These are phyloP conservation scores for Tanypteryx hageni DNA, from an alignment of 2,888 invertebrate species.

Conservation along the genomic window DNA sequence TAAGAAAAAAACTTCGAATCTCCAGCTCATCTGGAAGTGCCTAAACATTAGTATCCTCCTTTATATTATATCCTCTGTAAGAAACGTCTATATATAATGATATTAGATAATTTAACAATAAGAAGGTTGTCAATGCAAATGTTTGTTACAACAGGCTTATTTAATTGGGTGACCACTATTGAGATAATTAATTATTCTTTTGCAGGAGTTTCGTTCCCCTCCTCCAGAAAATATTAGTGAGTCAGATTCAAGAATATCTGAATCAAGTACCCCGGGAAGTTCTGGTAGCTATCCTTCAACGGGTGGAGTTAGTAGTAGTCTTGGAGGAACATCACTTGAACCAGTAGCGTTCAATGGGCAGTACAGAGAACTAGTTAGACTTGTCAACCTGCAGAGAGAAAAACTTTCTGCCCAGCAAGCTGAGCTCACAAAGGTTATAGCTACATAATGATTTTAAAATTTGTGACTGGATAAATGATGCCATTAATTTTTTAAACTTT, in stretches of 20 bases:
- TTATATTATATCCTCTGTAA: too few species aligned
- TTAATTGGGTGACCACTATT: not conserved
- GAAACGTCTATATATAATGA: too few species aligned
- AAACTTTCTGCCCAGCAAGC: slow-evolving; percentile 93
- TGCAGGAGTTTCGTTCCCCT: slow-evolving; percentile 50
- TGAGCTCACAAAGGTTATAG: slow-evolving; percentile 89
- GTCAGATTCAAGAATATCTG: slow-evolving; percentile 50
- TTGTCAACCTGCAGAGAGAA: slow-evolving; percentile 94
- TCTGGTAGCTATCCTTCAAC: slow-evolving; percentile 54
- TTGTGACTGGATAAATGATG: too few species aligned
- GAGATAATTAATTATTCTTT: not conserved
- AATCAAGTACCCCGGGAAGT: slow-evolving; percentile 54
- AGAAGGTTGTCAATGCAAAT: too few species aligned
- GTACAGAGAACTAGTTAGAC: slow-evolving; percentile 88
- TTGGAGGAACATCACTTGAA: slow-evolving; percentile 43
- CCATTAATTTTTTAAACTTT: too few species aligned
- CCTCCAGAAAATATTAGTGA: slow-evolving; percentile 54
- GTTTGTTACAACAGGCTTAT: too few species aligned
- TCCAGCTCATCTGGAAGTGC: too few species aligned
- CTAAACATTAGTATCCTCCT: too few species aligned
- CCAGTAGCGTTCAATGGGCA: slow-evolving; percentile 78
- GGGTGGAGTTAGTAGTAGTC: not conserved
- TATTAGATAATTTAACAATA: too few species aligned
- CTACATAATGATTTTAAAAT: not conserved
- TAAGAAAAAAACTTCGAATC: too few species aligned